These are phyloP conservation scores for Drosophila macrospina DNA, from an alignment of 2,888 invertebrate species.

Conservation along the genomic window DNA sequence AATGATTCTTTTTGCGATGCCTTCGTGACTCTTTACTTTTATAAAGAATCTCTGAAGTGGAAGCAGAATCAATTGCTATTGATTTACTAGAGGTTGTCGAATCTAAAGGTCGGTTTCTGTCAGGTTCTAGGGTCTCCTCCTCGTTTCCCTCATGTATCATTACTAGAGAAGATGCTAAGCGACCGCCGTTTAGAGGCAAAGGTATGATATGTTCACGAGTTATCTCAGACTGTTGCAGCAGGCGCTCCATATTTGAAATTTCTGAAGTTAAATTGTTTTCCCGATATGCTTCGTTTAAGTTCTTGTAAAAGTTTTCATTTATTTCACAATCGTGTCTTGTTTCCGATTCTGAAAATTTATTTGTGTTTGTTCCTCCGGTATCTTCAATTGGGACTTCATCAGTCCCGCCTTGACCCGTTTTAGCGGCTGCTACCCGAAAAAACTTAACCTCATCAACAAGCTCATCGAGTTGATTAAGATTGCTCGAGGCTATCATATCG, in stretches of 20 bases:
- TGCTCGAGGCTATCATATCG: constrained; percentile 24
- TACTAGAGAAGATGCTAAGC: constrained; percentile 88
- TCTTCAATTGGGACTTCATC: constrained; percentile 82
- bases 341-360: constrained; percentile 25
- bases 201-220: constrained; percentile 54
- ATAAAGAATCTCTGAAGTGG: neutral
- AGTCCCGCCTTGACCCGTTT: constrained; percentile 73
- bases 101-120: neutral
- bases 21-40: constrained; percentile 68
- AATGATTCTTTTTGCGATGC: constrained; percentile 83
- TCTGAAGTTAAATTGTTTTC: constrained; percentile 87
- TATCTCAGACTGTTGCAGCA: constrained; percentile 65
- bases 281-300: constrained; percentile 94
- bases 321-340: constrained; percentile 87
- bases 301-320: constrained; percentile 94
- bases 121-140: constrained; percentile 85
- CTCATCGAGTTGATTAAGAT: constrained; percentile 35
- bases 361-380: constrained; percentile 71
- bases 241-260: constrained; percentile 68
- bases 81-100: neutral
- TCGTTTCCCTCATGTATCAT: constrained; percentile 96
- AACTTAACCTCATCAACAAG: constrained; percentile 69
- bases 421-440: constrained; percentile 83
- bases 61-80: neutral
- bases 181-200: constrained; percentile 76